Evolutionary conservation across 2,113 vertebrate species (phyloP).

Genomic region (Scophthalmus maximus): DNA sequence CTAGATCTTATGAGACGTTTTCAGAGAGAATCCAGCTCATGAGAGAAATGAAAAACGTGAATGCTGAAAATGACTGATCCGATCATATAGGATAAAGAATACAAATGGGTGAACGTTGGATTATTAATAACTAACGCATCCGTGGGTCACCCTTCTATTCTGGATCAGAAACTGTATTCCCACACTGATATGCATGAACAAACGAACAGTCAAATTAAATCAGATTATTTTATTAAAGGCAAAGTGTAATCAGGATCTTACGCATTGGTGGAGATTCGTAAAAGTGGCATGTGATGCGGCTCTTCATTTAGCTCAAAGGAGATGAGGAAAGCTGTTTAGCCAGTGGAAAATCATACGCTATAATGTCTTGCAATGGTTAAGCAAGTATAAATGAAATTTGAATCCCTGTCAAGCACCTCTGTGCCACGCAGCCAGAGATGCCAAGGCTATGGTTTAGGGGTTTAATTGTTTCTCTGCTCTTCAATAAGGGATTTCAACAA

Average conservation of each 20-base stretch:
- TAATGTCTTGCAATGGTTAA: constrained; percentile 25
- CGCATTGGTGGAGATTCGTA: constrained; percentile 16
- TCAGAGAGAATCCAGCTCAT: constrained; percentile 36
- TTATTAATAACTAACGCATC: constrained; percentile 20
- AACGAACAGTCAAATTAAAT: constrained; percentile 43
- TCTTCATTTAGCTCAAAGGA: constrained; percentile 36
- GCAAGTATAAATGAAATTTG: constrained; percentile 37
- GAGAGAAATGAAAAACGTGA: constrained; percentile 22
- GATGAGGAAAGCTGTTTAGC: constrained; percentile 23
- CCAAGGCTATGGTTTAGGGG: constrained; percentile 21
- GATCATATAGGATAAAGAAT: constrained; percentile 23
- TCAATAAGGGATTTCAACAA: constrained; percentile 7
- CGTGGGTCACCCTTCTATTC: constrained; percentile 13
- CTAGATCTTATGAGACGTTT: constrained; percentile 34
- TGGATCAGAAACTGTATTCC: neutral
- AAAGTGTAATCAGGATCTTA: constrained; percentile 35
- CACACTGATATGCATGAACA: constrained; percentile 39
- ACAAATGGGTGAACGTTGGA: constrained; percentile 12
- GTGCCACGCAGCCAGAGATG: constrained; percentile 3
- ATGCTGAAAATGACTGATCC: constrained; percentile 21
- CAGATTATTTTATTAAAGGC: constrained; percentile 51
- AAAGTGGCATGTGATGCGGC: constrained; percentile 22
- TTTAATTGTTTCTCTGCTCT: constrained; percentile 15
- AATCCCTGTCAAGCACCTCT: constrained; percentile 19
- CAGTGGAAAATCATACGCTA: constrained; percentile 28